Evolutionary conservation across 1,140 invertebrate genomes (phyloP).

Genomic region (Plectrocnemia conspersa): DNA sequence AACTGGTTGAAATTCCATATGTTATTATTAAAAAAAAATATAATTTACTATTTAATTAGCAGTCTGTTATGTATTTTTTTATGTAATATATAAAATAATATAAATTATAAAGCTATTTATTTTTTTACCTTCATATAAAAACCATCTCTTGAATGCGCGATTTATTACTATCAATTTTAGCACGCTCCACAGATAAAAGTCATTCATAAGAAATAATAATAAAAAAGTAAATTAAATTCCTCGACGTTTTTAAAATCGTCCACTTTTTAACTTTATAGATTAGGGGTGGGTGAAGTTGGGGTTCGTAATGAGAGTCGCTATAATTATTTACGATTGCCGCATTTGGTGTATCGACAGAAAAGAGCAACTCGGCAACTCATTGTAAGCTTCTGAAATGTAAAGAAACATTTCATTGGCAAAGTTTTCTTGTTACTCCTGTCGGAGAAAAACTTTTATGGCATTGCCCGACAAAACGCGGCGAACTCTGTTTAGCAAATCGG

Average conservation of each 20-base stretch:
- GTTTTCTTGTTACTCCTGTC: slow-evolving; percentile 33
- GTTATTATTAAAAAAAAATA: too few relatives aligned
- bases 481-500: slow-evolving; percentile 14
- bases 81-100: too few relatives aligned
- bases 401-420: slow-evolving; percentile 34
- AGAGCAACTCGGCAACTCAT: slow-evolving; percentile 9
- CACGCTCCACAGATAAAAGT: too few relatives aligned
- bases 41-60: too few relatives aligned
- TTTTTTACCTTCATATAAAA: too few relatives aligned
- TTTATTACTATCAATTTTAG: too few relatives aligned
- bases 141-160: too few relatives aligned
- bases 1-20: too few relatives aligned
- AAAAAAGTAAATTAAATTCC: neutral
- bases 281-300: neutral
- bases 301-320: slow-evolving; percentile 10
- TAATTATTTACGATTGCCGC: slow-evolving; percentile 24
- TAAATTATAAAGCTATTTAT: too few relatives aligned
- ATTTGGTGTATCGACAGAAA: neutral
- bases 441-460: slow-evolving; percentile 18
- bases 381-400: slow-evolving; percentile 25
- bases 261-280: too few relatives aligned
- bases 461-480: neutral
- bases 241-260: too few relatives aligned
- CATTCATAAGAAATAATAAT: neutral
- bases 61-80: too few relatives aligned